A percentile compares a stretch with the other conserved stretches of the same genome.
phyloP scores from a whole-genome alignment of 2,888 invertebrate species.

The Sinodicranocentrus sp. region DNA sequence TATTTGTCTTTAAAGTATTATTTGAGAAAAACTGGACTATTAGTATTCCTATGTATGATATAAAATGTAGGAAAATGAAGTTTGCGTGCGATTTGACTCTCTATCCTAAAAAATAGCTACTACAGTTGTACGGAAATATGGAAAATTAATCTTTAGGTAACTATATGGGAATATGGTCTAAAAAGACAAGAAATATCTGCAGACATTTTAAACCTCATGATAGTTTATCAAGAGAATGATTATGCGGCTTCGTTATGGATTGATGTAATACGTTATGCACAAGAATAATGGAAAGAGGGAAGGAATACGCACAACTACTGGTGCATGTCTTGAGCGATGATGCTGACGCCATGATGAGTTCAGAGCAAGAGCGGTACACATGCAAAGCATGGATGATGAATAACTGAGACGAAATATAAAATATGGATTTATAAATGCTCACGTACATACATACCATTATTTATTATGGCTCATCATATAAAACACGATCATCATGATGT shows the following conservation, averaged over 20 bases:
- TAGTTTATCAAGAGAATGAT: not conserved
- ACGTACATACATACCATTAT: slow-evolving; percentile 41
- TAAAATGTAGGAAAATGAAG: too few species aligned
- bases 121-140: too few species aligned
- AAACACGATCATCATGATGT: slow-evolving; percentile 25
- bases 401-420: slow-evolving; percentile 57
- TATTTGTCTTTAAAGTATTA: too few species aligned
- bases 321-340: slow-evolving; percentile 8
- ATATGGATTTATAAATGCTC: slow-evolving; percentile 58
- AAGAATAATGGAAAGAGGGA: not conserved
- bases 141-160: not conserved
- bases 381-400: slow-evolving; percentile 47
- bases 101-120: too few species aligned
- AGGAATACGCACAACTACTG: slow-evolving; percentile 14
- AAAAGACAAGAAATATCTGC: not conserved
- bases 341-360: slow-evolving; percentile 23
- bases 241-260: not conserved
- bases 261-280: not conserved
- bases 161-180: not conserved
- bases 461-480: slow-evolving; percentile 49
- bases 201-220: not conserved
- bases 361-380: slow-evolving; percentile 16
- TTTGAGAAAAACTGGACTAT: too few species aligned
- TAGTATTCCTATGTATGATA: too few species aligned
- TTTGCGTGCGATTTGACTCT: too few species aligned